Conservation (phyloP, 1,140 invertebrate genomes). For the Philopotamus ludificatus region DNA sequence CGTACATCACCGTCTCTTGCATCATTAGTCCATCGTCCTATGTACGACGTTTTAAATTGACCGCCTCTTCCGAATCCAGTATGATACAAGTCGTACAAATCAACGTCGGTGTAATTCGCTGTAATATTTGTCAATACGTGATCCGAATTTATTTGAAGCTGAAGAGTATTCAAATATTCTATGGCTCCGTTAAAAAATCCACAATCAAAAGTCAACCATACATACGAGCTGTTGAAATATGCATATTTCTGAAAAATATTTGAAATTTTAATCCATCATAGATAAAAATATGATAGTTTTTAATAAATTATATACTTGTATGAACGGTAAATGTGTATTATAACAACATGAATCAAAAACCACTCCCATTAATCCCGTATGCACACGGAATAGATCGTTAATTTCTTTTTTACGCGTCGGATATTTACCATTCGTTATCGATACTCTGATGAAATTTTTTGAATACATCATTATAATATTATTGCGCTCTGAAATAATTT, state of each 20-base stretch:
- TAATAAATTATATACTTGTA: conserved; percentile 19
- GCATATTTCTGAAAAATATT: conserved; percentile 36
- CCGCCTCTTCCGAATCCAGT: conserved; percentile 30
- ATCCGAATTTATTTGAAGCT: conserved; percentile 28
- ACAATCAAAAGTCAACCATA: conserved; percentile 30
- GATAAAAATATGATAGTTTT: not conserved
- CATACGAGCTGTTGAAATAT: conserved; percentile 33
- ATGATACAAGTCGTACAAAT: conserved; percentile 35
- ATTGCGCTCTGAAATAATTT: conserved; percentile 22
- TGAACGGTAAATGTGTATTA: conserved; percentile 16
- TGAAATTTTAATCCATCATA: not conserved
- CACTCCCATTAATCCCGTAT: conserved; percentile 22
- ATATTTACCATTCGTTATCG: conserved; percentile 24
- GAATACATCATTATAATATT: conserved; percentile 31
- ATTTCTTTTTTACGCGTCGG: conserved; percentile 13
- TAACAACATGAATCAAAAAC: conserved; percentile 36
- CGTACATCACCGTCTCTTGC: not conserved
- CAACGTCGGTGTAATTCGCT: conserved; percentile 1
- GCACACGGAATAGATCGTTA: conserved; percentile 25
- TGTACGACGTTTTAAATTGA: conserved; percentile 11
- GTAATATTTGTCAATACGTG: conserved; percentile 25
- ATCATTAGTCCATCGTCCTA: conserved; percentile 25
- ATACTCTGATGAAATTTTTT: conserved; percentile 23
- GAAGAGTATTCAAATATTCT: conserved; percentile 20
- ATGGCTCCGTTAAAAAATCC: conserved; percentile 13